Evolutionary conservation across 2,888 invertebrate species (phyloP).

Genomic region (Agelastica alni): DNA sequence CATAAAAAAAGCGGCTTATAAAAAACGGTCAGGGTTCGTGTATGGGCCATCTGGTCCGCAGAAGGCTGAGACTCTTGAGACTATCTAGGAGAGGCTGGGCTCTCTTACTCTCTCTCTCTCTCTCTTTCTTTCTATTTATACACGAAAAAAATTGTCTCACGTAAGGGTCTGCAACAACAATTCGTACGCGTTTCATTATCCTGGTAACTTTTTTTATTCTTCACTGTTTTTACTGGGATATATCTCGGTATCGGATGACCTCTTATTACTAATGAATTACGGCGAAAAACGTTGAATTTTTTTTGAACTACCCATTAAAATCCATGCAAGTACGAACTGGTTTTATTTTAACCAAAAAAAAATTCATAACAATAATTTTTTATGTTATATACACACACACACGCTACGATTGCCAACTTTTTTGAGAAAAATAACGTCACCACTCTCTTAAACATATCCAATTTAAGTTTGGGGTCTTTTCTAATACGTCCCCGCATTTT

Average conservation of each 20-base stretch:
- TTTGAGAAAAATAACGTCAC: no score
- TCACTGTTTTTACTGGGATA: conserved; percentile 18
- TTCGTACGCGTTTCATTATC: conserved; percentile 28
- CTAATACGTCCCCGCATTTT: no score
- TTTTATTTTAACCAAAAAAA: no score
- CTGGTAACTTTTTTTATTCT: conserved; percentile 19
- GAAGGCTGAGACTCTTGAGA: conserved; percentile 51
- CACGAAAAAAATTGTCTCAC: conserved; percentile 46
- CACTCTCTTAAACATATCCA: no score
- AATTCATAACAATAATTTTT: no score
- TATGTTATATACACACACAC: no score
- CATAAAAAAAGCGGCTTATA: conserved; percentile 56
- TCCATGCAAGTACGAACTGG: no score
- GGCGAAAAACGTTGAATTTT: no score
- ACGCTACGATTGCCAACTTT: no score
- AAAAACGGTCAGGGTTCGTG: conserved; percentile 56
- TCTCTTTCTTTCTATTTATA: conserved; percentile 51
- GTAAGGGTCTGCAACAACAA: conserved; percentile 27
- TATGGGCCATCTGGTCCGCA: conserved; percentile 53
- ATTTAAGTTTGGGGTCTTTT: no score
- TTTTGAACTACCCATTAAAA: no score
- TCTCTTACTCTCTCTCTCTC: no score
- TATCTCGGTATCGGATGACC: conserved; percentile 45
- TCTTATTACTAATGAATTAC: conserved; percentile 31
- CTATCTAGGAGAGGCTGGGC: conserved; percentile 50